Conservation (phyloP, 2,797 vertebrate species). For the Onychomys torridus region DNA sequence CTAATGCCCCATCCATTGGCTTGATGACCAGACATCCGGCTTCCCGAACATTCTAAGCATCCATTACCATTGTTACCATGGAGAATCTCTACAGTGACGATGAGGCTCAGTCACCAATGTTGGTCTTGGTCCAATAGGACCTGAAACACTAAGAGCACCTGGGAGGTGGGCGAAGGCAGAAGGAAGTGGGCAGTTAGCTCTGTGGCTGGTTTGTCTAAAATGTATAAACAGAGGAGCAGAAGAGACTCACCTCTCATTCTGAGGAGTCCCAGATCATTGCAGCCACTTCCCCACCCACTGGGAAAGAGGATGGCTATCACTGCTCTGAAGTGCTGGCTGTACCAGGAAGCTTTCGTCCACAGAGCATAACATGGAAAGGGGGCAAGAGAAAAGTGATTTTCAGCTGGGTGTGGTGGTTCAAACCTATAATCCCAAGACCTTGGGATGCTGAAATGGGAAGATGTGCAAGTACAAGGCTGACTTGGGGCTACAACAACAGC, state of each 20-base stretch:
- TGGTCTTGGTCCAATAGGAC: neutral
- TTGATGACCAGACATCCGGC: neutral
- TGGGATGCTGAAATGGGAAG: neutral
- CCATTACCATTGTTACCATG: neutral
- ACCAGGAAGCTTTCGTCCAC: neutral
- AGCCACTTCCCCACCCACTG: neutral
- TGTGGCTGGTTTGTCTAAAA: neutral
- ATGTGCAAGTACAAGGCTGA: neutral
- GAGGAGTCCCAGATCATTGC: neutral
- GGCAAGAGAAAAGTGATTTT: neutral
- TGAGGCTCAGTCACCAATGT: neutral
- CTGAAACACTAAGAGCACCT: neutral
- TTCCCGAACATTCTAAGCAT: neutral
- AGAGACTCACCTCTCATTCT: fast-evolving
- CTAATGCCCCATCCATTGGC: neutral
- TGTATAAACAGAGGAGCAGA: neutral
- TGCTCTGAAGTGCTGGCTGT: neutral
- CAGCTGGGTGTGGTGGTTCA: neutral
- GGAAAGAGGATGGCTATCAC: neutral
- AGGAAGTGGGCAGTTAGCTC: neutral
- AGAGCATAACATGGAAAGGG: neutral
- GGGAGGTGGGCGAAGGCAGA: neutral
- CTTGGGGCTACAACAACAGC: neutral
- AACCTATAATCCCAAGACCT: neutral
- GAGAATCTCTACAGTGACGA: neutral